Evolutionary conservation across 2,113 vertebrate genomes (phyloP).

Genomic region (Lagopus leucura): DNA sequence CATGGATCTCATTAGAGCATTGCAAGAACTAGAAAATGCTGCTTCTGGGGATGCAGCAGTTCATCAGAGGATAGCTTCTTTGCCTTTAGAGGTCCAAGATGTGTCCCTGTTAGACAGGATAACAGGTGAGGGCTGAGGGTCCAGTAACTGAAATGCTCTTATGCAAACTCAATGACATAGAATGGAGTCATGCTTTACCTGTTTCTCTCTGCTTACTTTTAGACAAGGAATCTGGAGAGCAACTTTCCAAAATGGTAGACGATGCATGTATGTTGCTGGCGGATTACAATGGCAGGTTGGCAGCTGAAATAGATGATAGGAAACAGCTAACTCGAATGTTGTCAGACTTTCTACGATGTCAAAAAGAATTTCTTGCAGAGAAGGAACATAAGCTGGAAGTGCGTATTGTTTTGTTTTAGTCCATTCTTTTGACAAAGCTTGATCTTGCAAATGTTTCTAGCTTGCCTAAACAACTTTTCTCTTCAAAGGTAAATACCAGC

Average conservation of each 20-base stretch:
- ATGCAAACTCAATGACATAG: not conserved
- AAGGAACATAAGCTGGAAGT: constrained; percentile 99
- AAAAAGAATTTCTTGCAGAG: constrained; percentile 94
- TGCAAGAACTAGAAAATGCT: constrained; percentile 98
- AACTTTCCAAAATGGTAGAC: constrained; percentile 86
- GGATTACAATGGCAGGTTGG: constrained; percentile 97
- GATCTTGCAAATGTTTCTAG: constrained; percentile 57
- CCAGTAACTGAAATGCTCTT: not conserved
- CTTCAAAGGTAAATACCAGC: not conserved
- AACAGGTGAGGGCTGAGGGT: constrained; percentile 84
- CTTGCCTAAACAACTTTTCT: constrained; percentile 50
- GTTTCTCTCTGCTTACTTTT: constrained; percentile 49
- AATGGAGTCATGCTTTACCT: constrained; percentile 32
- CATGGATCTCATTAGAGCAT: constrained; percentile 92
- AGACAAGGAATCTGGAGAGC: constrained; percentile 85
- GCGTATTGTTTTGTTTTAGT: constrained; percentile 85
- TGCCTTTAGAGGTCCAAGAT: constrained; percentile 96
- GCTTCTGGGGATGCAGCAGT: constrained; percentile 93
- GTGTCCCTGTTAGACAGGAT: constrained; percentile 93
- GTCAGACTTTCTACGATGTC: constrained; percentile 92
- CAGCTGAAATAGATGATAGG: constrained; percentile 97
- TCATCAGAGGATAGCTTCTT: constrained; percentile 93
- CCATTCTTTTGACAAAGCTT: constrained; percentile 52
- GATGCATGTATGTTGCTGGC: constrained; percentile 98
- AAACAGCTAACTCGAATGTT: constrained; percentile 95